Evolutionary conservation across 2,888 invertebrate genomes (phyloP), one percentile per base, ranked within the genome.

Genomic region (Esperia sulphurella): DNA sequence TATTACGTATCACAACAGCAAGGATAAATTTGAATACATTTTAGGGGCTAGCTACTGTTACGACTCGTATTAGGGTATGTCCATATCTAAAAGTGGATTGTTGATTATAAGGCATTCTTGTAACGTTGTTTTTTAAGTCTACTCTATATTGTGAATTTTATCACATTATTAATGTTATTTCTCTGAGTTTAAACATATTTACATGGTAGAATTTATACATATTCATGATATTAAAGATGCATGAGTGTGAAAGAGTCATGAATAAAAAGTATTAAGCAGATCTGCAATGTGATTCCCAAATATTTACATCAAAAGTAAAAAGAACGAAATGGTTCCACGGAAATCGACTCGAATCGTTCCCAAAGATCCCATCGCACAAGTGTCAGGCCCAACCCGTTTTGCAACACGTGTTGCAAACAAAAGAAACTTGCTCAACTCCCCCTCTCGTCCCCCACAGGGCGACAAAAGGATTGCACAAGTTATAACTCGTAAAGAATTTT

Each of bases 401-500:
- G 83, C 77, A 80, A 86, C 88, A 88, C 87, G 85, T 89, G 88
- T 83, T 73, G 74, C 79, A 81, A 85, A 88, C 86, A 88, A 88
- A 88, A 88, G 85, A 83, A 86, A 80, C 77, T 79, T 78, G 70
- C 61, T 71, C 74, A 75, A 75, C 66, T 65, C 61, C 75, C 75
- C n/a, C 72, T 69, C 65, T 37, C 13, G 13, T 10, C 58, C 66
- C 65, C 61, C 58, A 53, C 71, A 63, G 65, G 57, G 74, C 81
- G 81, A 79, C 83, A 82, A 88, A 86, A 89, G 89, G 88, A 87
- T 88, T 88, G 86, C 79, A 76, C 81, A 84, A 87, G 83, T 87
- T 84, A 84, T 83, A 84, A 83, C 76, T 85, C 85, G 81, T 87
- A 88, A 88, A 88, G 85, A 85, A 87, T 83, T 86, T 84, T 66